Base-by-base conservation (phyloP, 2,797 vertebrate genomes). In the Clarias laeviceps region DNA sequence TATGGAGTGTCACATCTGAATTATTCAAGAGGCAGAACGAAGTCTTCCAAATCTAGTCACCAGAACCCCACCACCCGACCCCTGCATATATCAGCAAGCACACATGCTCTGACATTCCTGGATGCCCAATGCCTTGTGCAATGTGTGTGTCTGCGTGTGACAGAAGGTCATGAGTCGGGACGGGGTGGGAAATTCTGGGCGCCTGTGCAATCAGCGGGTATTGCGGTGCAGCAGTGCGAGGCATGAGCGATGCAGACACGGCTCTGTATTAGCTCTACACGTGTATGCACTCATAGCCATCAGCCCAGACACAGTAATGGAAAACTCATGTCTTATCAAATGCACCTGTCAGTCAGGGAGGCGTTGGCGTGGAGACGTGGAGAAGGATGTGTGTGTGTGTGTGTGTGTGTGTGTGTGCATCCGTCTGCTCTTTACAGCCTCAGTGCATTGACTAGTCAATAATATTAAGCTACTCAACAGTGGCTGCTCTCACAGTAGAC, bases 281-380 rank as follows among this genome's bases (percentile, higher is more conserved):
- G 91, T 93, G 92, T 91, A 92, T 87, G 88, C 88, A 84, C 87
- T 91, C 92, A 89, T 90, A 92, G 90, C 90, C 93, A 84, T 93
- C 92, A 93, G 87, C 85, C 86, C 85, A 92, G 92, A 92, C 91
- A 90, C 90, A 91, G 92, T 92, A 91, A 93, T 92, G 91, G 91
- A 92, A 93, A 91, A 81, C 88, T 89, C 91, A 92, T 91, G 90
- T 91, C 92, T 93, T 92, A 94, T 94, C 93, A 91, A 92, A 91
- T 90, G 87, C 87, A 87, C 88, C 92, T 93, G 94, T 94, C 93
- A 94, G 89, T 89, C 88, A 89, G 82, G 54, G 83, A 89, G 91
- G 90, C 89, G 88, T 86, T 87, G 89, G 89, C 61, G 65, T 20
- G 59, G 88, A 92, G 92, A 93, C 92, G 84, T 91, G 90, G 59